Evolutionary conservation across 30 jellyfish, hydroid and myxozoan species (phyloP), one percentile per base, ranked within the genome.

Genomic region (Aurelia aurita): DNA sequence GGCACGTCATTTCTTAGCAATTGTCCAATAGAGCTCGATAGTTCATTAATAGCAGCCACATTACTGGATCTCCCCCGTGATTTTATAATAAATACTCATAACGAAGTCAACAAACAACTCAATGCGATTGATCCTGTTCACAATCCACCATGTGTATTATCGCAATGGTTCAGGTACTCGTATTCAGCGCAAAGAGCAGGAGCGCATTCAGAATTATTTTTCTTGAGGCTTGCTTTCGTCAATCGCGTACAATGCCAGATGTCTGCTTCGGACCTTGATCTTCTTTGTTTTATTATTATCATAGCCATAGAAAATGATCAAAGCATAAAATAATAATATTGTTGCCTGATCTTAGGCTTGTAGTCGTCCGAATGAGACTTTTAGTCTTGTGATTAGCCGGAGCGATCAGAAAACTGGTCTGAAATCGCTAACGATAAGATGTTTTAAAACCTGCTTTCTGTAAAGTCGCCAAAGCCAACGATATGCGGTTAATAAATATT

Each of bases 211-310:
- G 22, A 47, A 61, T 61, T 60, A 77, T 77, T 77, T 59, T 29
- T 34, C 69, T 18, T 72, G 66, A 27, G 67, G 88, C 88, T 59
- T 77, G 88, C 71, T 60, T 77, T 77, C 88, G 88, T 77, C 88
- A 77, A 77, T 58, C 45, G 79, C 34, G 66, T 60, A 45, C 71
- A 77, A 58, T 60, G 88, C 88, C 35, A 57, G 18, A 39, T 32
- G 88, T 77, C 88, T 77, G 88, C 35, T 3, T 20, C 68, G 44
- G 65, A 20, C 21, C 34, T 43, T 16, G 70, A 46, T 32, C 78
- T n/a, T 34, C 79, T 16, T 77, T 77, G 88, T 77, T 44, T 72
- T 23, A 25, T 53, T 19, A 44, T 49, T 15, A 18, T 27, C 66
- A 34, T 32, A 21, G 31, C 21, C 57, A 9, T 13, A 19, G 15